Percentiles rank a stretch among this genome's conserved stretches.
phyloP scores from a whole-genome alignment of 1,140 invertebrate genomes.

The Bacillus rossius region DNA sequence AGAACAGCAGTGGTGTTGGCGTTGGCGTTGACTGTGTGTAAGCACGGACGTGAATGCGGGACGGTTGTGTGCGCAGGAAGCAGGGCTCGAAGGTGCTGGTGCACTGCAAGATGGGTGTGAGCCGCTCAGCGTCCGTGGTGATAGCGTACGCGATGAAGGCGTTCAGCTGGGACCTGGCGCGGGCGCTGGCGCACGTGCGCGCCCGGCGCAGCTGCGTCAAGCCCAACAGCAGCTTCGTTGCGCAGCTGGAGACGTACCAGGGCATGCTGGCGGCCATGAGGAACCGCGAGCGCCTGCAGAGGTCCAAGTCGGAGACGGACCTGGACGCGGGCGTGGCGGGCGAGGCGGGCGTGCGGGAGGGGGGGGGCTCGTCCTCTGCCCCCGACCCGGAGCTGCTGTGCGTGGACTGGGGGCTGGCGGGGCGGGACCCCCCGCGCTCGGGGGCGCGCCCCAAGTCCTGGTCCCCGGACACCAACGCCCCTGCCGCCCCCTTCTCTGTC shows the following conservation, averaged over 20 bases:
- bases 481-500: neutral
- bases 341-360: no score
- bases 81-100: conserved; percentile 90
- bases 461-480: conserved; percentile 65
- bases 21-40: no score
- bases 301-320: conserved; percentile 91
- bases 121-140: conserved; percentile 94
- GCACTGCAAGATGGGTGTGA: conserved; percentile 99
- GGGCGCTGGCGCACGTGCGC: conserved; percentile 87
- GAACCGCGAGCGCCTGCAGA: conserved; percentile 85
- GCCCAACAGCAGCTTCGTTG: conserved; percentile 91
- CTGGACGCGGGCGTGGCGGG: conserved; percentile 46
- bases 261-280: conserved; percentile 95
- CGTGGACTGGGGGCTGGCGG: conserved; percentile 11
- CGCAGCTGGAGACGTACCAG: conserved; percentile 93
- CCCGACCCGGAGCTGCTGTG: neutral
- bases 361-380: neutral
- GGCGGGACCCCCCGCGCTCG: conserved; percentile 30
- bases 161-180: conserved; percentile 86
- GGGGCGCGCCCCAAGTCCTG: conserved; percentile 65
- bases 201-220: conserved; percentile 88
- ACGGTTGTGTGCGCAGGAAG: no score
- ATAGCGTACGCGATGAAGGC: conserved; percentile 98
- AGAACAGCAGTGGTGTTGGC: no score
- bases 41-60: no score